Evolutionary conservation across 2,113 vertebrate species (phyloP).

Genomic region (Arizona elegans): DNA sequence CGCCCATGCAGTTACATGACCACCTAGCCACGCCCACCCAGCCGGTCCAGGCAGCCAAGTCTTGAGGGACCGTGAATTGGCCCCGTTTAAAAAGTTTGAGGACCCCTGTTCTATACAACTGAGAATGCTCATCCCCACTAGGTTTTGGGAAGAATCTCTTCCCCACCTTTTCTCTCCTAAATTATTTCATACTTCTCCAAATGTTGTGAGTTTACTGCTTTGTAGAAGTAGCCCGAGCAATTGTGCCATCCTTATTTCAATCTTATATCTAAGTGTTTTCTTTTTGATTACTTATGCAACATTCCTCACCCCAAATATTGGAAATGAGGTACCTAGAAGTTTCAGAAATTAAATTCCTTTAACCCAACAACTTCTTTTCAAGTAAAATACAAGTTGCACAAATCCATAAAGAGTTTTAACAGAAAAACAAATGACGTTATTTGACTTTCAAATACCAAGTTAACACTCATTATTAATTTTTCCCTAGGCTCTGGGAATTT

Average conservation of each 20-base stretch:
- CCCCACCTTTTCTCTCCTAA: background rate
- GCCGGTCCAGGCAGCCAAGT: too few relatives aligned
- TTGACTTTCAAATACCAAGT: background rate
- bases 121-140: background rate
- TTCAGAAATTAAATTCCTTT: background rate
- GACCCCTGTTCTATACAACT: background rate
- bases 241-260: background rate
- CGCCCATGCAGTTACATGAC: too few relatives aligned
- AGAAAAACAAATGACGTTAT: background rate
- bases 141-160: background rate
- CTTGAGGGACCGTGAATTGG: too few relatives aligned
- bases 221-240: background rate
- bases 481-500: slow-evolving; percentile 27
- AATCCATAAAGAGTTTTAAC: background rate
- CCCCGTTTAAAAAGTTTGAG: too few relatives aligned
- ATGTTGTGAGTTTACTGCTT: background rate
- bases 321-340: background rate
- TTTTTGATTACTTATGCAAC: background rate
- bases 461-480: slow-evolving; percentile 10
- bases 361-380: background rate
- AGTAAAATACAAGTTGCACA: background rate
- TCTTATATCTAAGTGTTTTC: background rate
- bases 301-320: background rate
- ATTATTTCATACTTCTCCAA: background rate
- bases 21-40: too few relatives aligned